These are phyloP conservation scores for Columba livia DNA, from an alignment of 2,113 vertebrate species.

Conservation along the genomic window DNA sequence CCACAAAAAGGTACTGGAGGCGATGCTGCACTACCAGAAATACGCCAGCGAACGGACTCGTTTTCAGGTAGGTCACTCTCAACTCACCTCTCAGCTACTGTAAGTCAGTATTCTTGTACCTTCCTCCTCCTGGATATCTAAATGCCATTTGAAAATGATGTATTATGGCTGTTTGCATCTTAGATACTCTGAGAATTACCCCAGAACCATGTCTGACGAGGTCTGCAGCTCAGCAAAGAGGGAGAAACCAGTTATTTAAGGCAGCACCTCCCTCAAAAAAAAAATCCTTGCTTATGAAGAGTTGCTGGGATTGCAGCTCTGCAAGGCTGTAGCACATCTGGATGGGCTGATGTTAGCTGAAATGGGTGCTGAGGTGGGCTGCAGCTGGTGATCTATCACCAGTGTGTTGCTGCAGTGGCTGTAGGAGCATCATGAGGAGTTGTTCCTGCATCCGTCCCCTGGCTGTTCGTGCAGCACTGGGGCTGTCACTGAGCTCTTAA, in stretches of 20 bases:
- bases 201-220: not conserved
- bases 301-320: not conserved
- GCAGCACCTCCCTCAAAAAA: not conserved
- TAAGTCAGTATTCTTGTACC: not conserved
- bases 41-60: slow-evolving; percentile 94
- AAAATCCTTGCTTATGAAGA: not conserved
- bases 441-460: not conserved
- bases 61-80: slow-evolving; percentile 87
- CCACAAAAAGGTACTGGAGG: slow-evolving; percentile 95
- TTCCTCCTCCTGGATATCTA: not conserved
- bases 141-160: not conserved
- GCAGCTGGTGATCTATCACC: not conserved
- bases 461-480: not conserved
- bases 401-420: fast-evolving
- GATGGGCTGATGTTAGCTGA: not conserved
- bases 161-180: not conserved
- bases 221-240: not conserved
- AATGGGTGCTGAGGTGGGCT: not conserved
- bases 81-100: fast-evolving
- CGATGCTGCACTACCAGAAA: slow-evolving; percentile 98
- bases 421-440: fast-evolving
- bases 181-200: not conserved
- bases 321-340: not conserved
- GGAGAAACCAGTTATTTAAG: not conserved
- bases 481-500: not conserved